Evolutionary conservation across 2,113 vertebrate species (phyloP), one percentile per base, ranked within the genome.

Genomic region (Ctenodactylus gundi): DNA sequence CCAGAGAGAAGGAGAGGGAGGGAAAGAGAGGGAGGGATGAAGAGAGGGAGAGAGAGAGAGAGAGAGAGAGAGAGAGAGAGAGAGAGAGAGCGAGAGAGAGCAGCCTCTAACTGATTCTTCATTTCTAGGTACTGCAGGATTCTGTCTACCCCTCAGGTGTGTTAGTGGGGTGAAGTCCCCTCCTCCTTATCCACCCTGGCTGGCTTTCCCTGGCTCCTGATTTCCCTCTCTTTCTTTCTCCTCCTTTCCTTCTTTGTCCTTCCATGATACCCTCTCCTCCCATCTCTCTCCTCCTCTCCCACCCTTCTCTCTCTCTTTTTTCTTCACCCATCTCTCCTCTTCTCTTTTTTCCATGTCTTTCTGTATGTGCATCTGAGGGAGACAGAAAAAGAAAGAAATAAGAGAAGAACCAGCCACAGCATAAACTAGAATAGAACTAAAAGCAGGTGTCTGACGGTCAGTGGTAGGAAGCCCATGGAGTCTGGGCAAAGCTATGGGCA

Each of bases 121-220:
- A 12, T 41, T 55, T 75, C 73, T 12, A 0, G n/a, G 17, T 15
- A 1, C 1, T 64, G 1, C 2, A 0, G 2, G 25, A 58, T 1
- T 29, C n/a, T 51, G n/a, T 62, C 60, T 77, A 25, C 25, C 64
- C 23, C 39, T 23, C 29, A 51, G 34, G 25, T 44, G 17, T 36
- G 1, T 29, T 29, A 12, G 20, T 18, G 25, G 20, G 23, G 1
- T 0, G 34, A 1, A 2, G 1, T 41, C 65, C 49, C 67, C 51
- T 36, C 57, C 31, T 88, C 53, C 21, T 83, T 82, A 72, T 1
- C 23, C 6, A 13, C 3, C 31, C 53, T n/a, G 64, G 0, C 53
- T n/a, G 64, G 0, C 49, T 31, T 73, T 39, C 46, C 90, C 21
- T 10, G 25, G 29, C 39, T 82, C 53, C 44, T 6, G 29, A 3